Conservation (phyloP, 2,113 vertebrate genomes). For the Vidua chalybeata region DNA sequence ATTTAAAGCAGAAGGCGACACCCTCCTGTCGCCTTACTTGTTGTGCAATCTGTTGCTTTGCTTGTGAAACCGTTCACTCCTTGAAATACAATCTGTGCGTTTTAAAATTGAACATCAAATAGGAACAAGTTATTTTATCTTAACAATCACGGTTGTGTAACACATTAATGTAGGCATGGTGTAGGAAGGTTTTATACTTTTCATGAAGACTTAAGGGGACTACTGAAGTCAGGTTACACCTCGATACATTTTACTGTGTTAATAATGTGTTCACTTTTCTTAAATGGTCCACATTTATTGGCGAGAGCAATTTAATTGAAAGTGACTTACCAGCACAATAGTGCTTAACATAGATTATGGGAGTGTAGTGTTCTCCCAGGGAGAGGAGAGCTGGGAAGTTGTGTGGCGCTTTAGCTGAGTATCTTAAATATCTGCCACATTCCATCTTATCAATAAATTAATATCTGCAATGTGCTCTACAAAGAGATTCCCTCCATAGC, state of each 20-base stretch:
- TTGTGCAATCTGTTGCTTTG: neutral
- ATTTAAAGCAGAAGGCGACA: neutral
- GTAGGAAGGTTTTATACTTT: neutral
- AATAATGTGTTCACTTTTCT: neutral
- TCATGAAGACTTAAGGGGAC: neutral
- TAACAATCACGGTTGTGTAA: neutral
- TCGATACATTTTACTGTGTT: neutral
- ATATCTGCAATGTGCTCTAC: neutral
- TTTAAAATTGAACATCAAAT: neutral
- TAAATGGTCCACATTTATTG: neutral
- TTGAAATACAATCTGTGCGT: accelerated
- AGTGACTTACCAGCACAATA: neutral
- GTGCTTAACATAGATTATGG: neutral
- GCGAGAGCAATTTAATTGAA: neutral
- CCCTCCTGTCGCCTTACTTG: neutral
- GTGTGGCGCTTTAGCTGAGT: neutral
- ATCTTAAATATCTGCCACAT: neutral
- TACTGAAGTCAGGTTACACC: neutral
- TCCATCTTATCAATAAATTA: neutral
- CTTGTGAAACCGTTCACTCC: neutral
- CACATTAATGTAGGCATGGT: neutral
- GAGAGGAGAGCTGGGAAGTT: neutral
- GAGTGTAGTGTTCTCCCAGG: neutral
- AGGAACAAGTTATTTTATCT: neutral
- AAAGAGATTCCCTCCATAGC: neutral